These are phyloP conservation scores for Hylaeus anthracinus DNA, from an alignment of 1,140 invertebrate species.

Conservation along the genomic window DNA sequence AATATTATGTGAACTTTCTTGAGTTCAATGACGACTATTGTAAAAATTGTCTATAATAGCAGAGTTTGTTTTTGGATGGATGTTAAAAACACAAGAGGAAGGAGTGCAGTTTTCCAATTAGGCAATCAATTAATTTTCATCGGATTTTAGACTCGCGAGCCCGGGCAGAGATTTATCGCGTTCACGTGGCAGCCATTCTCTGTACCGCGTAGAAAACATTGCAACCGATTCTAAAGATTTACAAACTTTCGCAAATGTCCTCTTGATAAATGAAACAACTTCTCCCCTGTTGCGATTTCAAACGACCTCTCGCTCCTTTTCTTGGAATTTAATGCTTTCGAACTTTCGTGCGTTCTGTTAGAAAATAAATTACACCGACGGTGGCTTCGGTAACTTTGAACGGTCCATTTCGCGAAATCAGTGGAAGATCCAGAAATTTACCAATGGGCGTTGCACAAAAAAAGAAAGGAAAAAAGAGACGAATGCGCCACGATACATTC, in stretches of 20 bases:
- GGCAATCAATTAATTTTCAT: not conserved
- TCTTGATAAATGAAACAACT: slow-evolving; percentile 30
- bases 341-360: not conserved
- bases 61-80: too few relatives aligned
- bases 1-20: too few relatives aligned
- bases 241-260: not conserved
- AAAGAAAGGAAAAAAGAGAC: too few relatives aligned
- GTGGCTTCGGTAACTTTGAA: too few relatives aligned
- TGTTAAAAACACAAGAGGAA: not conserved
- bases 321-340: slow-evolving; percentile 2
- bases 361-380: not conserved
- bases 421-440: too few relatives aligned
- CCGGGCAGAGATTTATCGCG: not conserved
- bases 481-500: too few relatives aligned
- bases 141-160: not conserved
- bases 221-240: not conserved
- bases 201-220: not conserved
- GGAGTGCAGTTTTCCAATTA: not conserved
- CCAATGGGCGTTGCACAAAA: too few relatives aligned
- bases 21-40: too few relatives aligned
- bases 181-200: not conserved
- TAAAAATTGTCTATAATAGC: too few relatives aligned
- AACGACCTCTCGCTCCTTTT: not conserved
- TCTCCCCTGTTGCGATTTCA: not conserved
- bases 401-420: too few relatives aligned